Conservation (phyloP, 2,888 invertebrate genomes). For the Chaetoderma sp. region DNA sequence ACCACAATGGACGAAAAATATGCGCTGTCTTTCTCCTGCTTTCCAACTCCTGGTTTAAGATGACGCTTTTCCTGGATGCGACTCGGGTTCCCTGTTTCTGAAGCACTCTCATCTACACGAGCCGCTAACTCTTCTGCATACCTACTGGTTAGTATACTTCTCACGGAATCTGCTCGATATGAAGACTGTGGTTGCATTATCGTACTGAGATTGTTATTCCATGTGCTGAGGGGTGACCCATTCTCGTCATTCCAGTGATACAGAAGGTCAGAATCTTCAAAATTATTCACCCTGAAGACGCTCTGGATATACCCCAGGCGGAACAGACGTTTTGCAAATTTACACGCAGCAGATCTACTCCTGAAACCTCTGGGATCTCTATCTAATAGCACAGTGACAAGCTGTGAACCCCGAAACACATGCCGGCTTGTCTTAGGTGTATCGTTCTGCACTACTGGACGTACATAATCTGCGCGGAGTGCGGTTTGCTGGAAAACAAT, state of each 20-base stretch:
- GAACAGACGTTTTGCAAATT: slow-evolving; percentile 58
- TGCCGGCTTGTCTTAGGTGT: slow-evolving; percentile 38
- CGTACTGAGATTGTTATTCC: background rate
- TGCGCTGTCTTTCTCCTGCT: no score
- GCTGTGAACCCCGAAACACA: slow-evolving; percentile 60
- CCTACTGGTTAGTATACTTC: no score
- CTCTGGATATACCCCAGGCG: slow-evolving; percentile 55
- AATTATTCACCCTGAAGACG: slow-evolving; percentile 50
- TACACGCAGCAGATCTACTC: slow-evolving; percentile 49
- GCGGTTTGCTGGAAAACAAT: slow-evolving; percentile 49
- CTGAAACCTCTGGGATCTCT: slow-evolving; percentile 51
- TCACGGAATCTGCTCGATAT: no score
- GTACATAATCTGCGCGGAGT: slow-evolving; percentile 13
- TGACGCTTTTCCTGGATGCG: no score
- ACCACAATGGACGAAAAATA: slow-evolving; percentile 41
- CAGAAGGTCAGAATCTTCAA: slow-evolving; percentile 62
- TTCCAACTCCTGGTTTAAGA: no score
- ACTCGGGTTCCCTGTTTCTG: no score
- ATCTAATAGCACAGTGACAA: slow-evolving; percentile 60
- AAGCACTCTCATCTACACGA: background rate
- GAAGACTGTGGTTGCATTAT: no score
- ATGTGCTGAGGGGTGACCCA: background rate
- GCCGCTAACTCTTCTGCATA: background rate
- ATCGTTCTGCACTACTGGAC: no score
- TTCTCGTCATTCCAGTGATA: slow-evolving; percentile 54